phyloP scores from a whole-genome alignment of 2,113 vertebrate species.

The Nerophis lumbriciformis region DNA sequence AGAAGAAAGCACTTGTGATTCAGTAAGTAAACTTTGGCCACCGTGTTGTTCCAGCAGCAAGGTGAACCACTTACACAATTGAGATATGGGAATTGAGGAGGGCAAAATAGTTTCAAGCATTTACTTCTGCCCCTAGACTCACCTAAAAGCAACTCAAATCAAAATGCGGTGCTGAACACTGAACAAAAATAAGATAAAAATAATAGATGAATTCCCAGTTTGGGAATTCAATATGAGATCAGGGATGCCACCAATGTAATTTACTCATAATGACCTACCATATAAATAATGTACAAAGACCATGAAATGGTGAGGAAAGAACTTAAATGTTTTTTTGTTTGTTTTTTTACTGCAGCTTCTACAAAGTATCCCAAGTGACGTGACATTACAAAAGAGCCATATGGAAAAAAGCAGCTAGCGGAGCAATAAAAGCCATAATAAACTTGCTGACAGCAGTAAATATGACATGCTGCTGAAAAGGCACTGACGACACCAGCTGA shows the following conservation, averaged over 20 bases:
- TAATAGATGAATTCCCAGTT: conserved; percentile 20
- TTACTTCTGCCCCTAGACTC: conserved; percentile 22
- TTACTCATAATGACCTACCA: conserved; percentile 44
- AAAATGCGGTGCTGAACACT: conserved; percentile 16
- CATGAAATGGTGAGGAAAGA: conserved; percentile 35
- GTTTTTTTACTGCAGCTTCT: conserved; percentile 38
- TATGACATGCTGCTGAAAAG: conserved; percentile 44
- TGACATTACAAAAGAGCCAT: conserved; percentile 51
- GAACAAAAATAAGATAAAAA: conserved; percentile 24
- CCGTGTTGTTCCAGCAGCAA: conserved; percentile 20
- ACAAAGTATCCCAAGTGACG: conserved; percentile 56
- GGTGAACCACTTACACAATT: conserved; percentile 14
- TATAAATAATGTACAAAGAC: conserved; percentile 57
- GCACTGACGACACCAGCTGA: conserved; percentile 28
- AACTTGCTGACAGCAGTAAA: conserved; percentile 62
- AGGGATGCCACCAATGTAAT: conserved; percentile 57
- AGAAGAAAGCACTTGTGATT: conserved; percentile 29
- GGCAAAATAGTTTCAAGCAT: conserved; percentile 15
- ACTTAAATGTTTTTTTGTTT: conserved; percentile 32
- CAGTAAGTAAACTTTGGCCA: conserved; percentile 20
- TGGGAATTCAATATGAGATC: conserved; percentile 41
- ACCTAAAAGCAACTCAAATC: conserved; percentile 22
- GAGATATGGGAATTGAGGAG: conserved; percentile 8
- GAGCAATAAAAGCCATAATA: conserved; percentile 52
- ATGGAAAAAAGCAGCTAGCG: conserved; percentile 40